Evolutionary conservation across 2,797 vertebrate species (phyloP), one percentile per base, ranked within the genome.

Genomic region (Cossypha heuglini): DNA sequence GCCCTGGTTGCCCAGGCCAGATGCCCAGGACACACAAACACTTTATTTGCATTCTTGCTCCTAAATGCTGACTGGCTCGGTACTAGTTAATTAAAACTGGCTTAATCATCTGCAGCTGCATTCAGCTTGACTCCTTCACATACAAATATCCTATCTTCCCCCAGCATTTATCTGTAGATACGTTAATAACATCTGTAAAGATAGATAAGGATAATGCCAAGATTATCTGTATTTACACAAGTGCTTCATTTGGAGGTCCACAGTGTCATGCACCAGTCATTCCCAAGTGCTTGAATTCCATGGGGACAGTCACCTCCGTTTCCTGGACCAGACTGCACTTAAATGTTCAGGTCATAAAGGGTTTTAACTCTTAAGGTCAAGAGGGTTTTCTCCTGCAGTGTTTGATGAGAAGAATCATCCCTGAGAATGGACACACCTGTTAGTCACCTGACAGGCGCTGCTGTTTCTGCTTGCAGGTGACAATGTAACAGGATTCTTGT

Each of bases 1-100:
- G 84, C 72, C 52, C 72, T 37, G 69, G 10, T 37, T 82, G 68
- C 51, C 59, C 38, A 59, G 72, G 51, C 11, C 63, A 78, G 74
- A 18, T 80, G 62, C n/a, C 52, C 66, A 67, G 77, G 80, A 69
- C 42, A 83, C 40, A 7, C 66, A 68, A 94, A 86, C 29, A 49
- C n/a, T 94, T 94, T 5, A 40, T 88, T 85, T 74, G n/a, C 75
- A 18, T 80, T 93, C 68, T 49, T 80, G 22, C 35, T 59, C 37
- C 46, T 20, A 33, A 45, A 63, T 19, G 63, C 55, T 77, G 75
- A 67, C 68, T 45, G 66, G 38, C n/a, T 92, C 4, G 3, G n/a
- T 85, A 28, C 58, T 94, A 67, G 76, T 97, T 86, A 91, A 79
- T 93, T 95, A 78, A 95, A 89, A 48, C 77, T 95, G 29, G 73